phyloP scores from a whole-genome alignment of 2,113 vertebrate genomes.

The Cepphus grylle region DNA sequence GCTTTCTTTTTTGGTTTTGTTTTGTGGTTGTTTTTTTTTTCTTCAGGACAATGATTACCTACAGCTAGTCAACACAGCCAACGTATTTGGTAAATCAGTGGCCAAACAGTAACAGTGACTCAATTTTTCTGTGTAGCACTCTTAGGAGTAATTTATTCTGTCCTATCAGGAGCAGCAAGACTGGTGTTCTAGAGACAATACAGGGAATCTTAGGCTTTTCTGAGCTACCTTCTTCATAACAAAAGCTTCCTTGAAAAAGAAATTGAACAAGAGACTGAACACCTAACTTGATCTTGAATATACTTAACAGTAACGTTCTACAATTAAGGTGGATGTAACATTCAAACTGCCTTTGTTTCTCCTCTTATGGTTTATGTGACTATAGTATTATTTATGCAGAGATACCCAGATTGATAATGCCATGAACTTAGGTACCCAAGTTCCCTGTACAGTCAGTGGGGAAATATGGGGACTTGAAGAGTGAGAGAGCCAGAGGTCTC shows the following conservation, averaged over 20 bases:
- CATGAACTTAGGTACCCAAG: neutral
- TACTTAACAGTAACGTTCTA: accelerated
- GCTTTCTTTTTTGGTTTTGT: neutral
- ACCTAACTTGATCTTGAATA: neutral
- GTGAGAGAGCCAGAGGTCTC: neutral
- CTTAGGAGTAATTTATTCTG: neutral
- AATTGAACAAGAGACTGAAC: neutral
- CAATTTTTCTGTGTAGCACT: neutral
- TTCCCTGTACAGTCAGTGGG: neutral
- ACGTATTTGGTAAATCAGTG: neutral
- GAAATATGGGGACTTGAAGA: neutral
- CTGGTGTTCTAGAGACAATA: neutral
- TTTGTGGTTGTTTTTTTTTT: too few relatives aligned
- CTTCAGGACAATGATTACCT: neutral
- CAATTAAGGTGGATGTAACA: neutral
- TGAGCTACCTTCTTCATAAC: neutral
- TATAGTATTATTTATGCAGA: neutral
- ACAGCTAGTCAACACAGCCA: neutral
- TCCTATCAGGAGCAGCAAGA: neutral
- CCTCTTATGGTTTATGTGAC: neutral
- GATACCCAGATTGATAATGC: accelerated
- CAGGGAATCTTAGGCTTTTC: neutral
- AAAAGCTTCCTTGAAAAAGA: neutral
- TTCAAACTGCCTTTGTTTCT: neutral
- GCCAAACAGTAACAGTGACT: neutral